phyloP scores from a whole-genome alignment of 1,140 invertebrate species.

The Pseudomyrmex cubaensis region DNA sequence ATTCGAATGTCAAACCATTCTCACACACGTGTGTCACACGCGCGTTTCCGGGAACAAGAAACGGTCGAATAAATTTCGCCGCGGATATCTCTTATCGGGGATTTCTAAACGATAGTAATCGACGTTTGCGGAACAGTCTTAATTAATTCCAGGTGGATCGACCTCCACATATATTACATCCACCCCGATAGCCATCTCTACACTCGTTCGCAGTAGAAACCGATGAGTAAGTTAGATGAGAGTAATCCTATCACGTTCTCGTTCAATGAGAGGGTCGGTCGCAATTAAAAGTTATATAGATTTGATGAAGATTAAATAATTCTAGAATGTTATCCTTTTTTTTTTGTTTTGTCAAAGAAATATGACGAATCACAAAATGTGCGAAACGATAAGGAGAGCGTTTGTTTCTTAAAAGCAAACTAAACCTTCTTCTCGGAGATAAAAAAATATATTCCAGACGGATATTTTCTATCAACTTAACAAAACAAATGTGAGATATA shows the following conservation, averaged over 20 bases:
- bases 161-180: constrained; percentile 67
- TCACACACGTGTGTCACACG: constrained; percentile 3
- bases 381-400: no score
- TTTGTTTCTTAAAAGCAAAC: background rate
- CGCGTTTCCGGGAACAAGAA: constrained; percentile 32
- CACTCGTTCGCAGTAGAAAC: constrained; percentile 53
- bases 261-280: constrained; percentile 22
- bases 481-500: background rate
- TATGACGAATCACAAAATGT: background rate
- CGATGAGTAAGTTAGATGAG: constrained; percentile 45
- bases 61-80: constrained; percentile 47
- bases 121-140: constrained; percentile 67
- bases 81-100: constrained; percentile 57
- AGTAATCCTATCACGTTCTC: constrained; percentile 53
- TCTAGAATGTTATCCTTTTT: background rate
- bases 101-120: constrained; percentile 65
- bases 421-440: background rate
- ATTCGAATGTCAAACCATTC: constrained; percentile 21
- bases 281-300: constrained; percentile 52
- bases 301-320: constrained; percentile 35
- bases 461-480: no score
- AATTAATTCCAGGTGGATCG: constrained; percentile 66
- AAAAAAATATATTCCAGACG: no score
- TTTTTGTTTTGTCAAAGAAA: background rate
- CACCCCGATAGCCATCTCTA: constrained; percentile 62